Evolutionary conservation across 2,888 invertebrate genomes (phyloP).

Genomic region (Cosmopolites sordidus): DNA sequence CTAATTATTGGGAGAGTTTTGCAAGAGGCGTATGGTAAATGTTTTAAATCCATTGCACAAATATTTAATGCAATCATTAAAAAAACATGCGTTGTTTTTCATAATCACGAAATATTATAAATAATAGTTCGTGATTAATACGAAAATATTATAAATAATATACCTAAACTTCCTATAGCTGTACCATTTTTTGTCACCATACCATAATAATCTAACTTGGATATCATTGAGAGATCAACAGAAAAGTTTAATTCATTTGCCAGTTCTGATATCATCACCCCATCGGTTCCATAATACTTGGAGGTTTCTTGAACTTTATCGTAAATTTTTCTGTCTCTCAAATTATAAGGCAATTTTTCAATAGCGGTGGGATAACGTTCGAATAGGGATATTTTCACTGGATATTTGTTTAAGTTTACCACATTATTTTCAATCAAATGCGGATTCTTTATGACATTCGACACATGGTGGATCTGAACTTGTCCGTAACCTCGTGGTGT

Average conservation of each 20-base stretch:
- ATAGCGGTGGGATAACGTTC: conserved; percentile 25
- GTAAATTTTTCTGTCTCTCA: conserved; percentile 12
- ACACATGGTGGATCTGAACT: conserved; percentile 3
- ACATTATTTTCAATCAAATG: conserved; percentile 16
- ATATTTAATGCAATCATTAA: no score
- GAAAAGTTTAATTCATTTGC: conserved; percentile 6
- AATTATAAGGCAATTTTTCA: conserved; percentile 3
- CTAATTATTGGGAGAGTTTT: no score
- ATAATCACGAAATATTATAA: no score
- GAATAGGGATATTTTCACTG: conserved; percentile 42
- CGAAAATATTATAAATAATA: conserved; percentile 38
- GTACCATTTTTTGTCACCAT: conserved; percentile 11
- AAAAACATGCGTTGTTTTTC: no score
- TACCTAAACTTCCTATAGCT: conserved; percentile 41
- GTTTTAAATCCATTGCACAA: no score
- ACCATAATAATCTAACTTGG: conserved; percentile 13
- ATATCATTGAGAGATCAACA: conserved; percentile 20
- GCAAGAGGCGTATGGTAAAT: no score
- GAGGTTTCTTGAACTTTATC: conserved; percentile 20
- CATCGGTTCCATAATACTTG: conserved; percentile 42
- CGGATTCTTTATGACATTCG: conserved; percentile 8
- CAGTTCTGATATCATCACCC: conserved; percentile 30
- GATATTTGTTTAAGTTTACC: conserved; percentile 40
- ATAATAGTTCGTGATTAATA: no score
- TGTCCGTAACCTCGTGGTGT: conserved; percentile 15